phyloP scores from a whole-genome alignment of 2,797 vertebrate genomes.

The Spheniscus humboldti region DNA sequence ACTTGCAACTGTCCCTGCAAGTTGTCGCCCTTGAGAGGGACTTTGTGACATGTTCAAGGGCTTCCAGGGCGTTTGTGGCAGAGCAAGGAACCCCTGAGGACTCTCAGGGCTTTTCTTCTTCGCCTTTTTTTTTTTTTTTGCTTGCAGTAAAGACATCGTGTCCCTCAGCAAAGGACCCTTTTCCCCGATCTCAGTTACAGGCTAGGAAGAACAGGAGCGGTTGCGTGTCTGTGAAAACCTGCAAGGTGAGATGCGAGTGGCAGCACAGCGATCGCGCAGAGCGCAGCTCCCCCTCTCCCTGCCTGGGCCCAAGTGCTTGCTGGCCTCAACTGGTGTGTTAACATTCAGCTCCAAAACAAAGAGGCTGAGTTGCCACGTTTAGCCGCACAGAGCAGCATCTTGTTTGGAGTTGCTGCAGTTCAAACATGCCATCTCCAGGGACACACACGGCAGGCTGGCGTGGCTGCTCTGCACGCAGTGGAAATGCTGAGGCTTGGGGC shows the following conservation, averaged over 20 bases:
- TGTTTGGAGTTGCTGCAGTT: background rate
- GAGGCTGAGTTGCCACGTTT: background rate
- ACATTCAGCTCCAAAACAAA: background rate
- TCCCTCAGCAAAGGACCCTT: background rate
- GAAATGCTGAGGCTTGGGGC: background rate
- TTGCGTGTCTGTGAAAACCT: background rate
- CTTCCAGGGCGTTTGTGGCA: background rate
- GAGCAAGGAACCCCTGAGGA: background rate
- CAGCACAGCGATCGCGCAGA: background rate
- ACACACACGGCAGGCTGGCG: background rate
- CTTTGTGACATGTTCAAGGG: background rate
- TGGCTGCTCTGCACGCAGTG: background rate
- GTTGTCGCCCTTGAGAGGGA: background rate
- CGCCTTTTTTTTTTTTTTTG: background rate
- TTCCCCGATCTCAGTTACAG: background rate
- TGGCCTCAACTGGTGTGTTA: background rate
- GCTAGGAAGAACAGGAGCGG: background rate
- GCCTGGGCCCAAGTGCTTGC: background rate
- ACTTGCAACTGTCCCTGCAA: background rate
- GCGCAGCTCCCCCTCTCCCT: background rate
- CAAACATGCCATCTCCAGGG: background rate
- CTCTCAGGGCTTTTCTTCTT: background rate
- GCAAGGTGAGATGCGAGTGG: accelerated
- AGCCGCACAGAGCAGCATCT: background rate
- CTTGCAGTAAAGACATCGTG: background rate